These are phyloP conservation scores for Eudyptes chrysolophus DNA, from an alignment of 2,113 vertebrate genomes.

Conservation along the genomic window DNA sequence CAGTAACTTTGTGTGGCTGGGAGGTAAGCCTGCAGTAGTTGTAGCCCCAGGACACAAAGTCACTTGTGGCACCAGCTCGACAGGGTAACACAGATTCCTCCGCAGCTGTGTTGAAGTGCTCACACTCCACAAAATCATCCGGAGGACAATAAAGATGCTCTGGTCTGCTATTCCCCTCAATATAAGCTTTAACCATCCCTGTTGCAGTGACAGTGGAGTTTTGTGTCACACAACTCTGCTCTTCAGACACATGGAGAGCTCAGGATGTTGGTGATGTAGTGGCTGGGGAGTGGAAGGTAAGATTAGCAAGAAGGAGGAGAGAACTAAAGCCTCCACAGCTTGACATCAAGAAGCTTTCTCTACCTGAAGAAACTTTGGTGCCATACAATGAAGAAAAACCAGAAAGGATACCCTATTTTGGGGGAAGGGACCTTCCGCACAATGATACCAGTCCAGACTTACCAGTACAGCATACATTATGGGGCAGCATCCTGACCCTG, in stretches of 20 bases:
- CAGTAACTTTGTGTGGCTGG: neutral
- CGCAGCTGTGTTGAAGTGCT: neutral
- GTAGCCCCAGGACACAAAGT: neutral
- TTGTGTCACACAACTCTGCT: neutral
- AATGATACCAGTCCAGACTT: neutral
- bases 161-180: neutral
- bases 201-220: neutral
- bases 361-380: neutral
- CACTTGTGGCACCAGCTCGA: neutral
- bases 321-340: neutral
- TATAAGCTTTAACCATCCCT: neutral
- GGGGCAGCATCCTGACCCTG: neutral
- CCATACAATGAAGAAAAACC: neutral
- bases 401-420: neutral
- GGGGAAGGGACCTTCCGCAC: neutral
- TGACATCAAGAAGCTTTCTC: neutral
- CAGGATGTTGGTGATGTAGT: rapidly evolving
- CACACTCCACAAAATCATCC: neutral
- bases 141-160: neutral
- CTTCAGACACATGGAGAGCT: neutral
- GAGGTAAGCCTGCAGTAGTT: neutral
- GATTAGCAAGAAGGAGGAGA: neutral
- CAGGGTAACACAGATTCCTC: neutral
- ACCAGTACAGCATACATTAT: neutral
- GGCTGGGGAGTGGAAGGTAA: neutral